Evolutionary conservation across 2,113 vertebrate species (phyloP), one percentile per base, ranked within the genome.

Genomic region (Hylia prasina): DNA sequence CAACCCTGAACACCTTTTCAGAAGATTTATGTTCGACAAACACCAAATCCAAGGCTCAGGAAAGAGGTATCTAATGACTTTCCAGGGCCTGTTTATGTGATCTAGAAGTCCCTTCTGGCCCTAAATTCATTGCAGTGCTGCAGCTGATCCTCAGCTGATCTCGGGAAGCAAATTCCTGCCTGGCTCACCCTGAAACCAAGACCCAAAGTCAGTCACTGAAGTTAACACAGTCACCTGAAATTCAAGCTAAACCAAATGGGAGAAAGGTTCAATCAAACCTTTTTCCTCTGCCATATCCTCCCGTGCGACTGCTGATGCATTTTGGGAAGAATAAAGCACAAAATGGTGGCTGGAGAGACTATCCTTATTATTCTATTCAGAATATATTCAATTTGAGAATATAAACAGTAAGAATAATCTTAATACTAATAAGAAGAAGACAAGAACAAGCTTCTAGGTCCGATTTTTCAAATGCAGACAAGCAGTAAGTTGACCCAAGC

Each of bases 1-100:
- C 95, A 96, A 94, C 85, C 85, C 79, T 4, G 6, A 85, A 57
- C 71, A 80, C 82, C 92, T 94, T 95, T 88, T 69, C 30, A 65
- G 75, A 88, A 95, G 92, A 96, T 96, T 96, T 86, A 94, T 88
- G 85, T 82, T 90, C 6, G 21, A 79, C 92, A 94, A 94, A 92
- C 89, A 92, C 35, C 3, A 94, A 95, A 91, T 85, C 84, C 83
- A 37, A 60, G 70, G 84, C 95, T 93, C 39, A 72, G 89, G 51
- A 42, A 91, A 91, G 76, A 94, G 65, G 15, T n/a, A 65, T 33
- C 81, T 93, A 89, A 92, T 91, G 95, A 94, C 89, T 95, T 97
- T 75, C 61, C 10, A 17, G 75, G 87, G 83, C 42, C 57, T 84
- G 83, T 84, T 91, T 64, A 18, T 53, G 61, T 94, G 89, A 96